Conservation (phyloP, 2,113 vertebrate genomes). For the Taxidea taxus region DNA sequence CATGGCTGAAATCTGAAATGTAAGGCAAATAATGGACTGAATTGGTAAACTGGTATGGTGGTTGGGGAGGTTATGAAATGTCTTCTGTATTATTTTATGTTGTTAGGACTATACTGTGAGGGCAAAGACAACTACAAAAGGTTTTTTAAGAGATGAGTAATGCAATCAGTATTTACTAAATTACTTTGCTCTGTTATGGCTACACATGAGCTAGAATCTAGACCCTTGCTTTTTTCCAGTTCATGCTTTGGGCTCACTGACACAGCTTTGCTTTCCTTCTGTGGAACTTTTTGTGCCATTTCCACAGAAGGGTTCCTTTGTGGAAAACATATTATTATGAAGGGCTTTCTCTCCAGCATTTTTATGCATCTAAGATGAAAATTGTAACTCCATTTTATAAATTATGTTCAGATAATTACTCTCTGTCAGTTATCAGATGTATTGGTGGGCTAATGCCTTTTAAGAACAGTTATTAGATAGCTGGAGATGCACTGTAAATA, state of each 20-base stretch:
- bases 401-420: neutral
- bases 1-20: neutral
- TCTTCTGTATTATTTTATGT: neutral
- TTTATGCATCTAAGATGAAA: neutral
- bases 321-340: neutral
- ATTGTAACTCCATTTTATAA: neutral
- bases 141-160: neutral
- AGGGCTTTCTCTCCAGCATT: neutral
- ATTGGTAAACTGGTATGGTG: neutral
- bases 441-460: neutral
- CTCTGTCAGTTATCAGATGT: neutral
- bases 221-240: neutral
- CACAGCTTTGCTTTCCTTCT: neutral
- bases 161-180: neutral
- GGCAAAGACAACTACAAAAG: neutral
- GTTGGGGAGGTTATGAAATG: neutral
- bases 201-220: neutral
- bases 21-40: neutral
- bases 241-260: neutral
- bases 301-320: neutral
- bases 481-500: neutral
- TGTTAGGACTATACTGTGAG: neutral
- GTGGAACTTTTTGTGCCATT: neutral
- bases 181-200: neutral
- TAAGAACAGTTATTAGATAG: neutral